A percentile compares a stretch with the other conserved stretches of the same genome.
phyloP scores from a whole-genome alignment of 2,113 vertebrate genomes.

The Oryzias melastigma region DNA sequence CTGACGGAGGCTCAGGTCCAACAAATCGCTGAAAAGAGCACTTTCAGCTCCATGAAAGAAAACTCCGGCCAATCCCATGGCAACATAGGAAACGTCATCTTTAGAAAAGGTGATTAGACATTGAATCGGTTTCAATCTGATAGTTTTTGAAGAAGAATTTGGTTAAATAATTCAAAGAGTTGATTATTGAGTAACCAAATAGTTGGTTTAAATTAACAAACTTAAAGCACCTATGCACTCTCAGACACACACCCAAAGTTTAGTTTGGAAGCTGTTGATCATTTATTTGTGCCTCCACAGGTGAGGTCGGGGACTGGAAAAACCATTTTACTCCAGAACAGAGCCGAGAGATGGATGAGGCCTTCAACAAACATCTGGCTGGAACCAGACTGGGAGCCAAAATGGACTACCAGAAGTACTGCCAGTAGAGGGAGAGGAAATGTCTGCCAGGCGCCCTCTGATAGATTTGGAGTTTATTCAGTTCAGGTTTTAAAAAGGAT shows the following conservation, averaged over 20 bases:
- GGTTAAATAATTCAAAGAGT: too few relatives aligned
- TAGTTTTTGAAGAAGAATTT: too few relatives aligned
- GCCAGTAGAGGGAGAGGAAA: constrained; percentile 32
- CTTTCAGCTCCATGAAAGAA: constrained; percentile 69
- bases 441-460: too few relatives aligned
- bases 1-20: constrained; percentile 65
- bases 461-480: too few relatives aligned
- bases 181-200: too few relatives aligned
- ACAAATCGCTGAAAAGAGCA: constrained; percentile 51
- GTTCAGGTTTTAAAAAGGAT: too few relatives aligned
- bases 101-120: constrained; percentile 68
- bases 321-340: constrained; percentile 73
- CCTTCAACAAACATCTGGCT: constrained; percentile 71
- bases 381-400: constrained; percentile 68
- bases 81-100: constrained; percentile 64
- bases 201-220: too few relatives aligned
- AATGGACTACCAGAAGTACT: constrained; percentile 70
- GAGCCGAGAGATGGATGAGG: constrained; percentile 77
- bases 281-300: constrained; percentile 30
- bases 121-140: too few relatives aligned
- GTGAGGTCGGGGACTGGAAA: constrained; percentile 76
- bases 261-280: not conserved
- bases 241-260: too few relatives aligned
- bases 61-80: constrained; percentile 67
- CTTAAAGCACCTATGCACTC: too few relatives aligned